Evolutionary conservation across 2,888 invertebrate species (phyloP), one percentile per base, ranked within the genome.

Genomic region (Hartigia nigra): DNA sequence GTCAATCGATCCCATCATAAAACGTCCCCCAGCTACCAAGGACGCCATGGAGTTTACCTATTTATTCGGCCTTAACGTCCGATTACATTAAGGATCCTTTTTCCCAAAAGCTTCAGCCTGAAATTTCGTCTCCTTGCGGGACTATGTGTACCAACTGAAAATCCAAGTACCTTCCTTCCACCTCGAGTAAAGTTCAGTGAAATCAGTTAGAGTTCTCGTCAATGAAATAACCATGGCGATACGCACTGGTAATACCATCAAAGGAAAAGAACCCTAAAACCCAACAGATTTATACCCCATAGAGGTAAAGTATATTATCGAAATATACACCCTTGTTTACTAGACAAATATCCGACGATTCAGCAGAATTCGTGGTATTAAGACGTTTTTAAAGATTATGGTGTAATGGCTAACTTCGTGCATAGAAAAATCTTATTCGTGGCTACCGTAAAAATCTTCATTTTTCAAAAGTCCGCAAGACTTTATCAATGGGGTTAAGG

Each of bases 241-340:
- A 75, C 74, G 36, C 77, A 70, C 78, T 70, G 74, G 79, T 84
- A 86, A 86, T 86, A 84, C 84, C 77, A 81, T 82, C 84, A 81
- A 83, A 84, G 83, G 80, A 84, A 84, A 81, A 76, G 77, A 79
- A 74, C 80, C 81, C 80, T 79, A 12, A 72, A 72, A 31, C 23
- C 34, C 82, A 82, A 81, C 82, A 82, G 84, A 85, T 85, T 85
- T 83, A 81, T 83, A 76, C 78, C 72, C 69, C 12, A 35, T 32
- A 32, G 34, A 72, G 9, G 23, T 55, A 55, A 55, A 55, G 23
- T 2, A 55, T 55, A 55, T 55, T 55, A 55, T 55, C 55, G 23
- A 55, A 55, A 55, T 55, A 55, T 55, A 23, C 55, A 23, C 23
- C 2, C 1, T 55, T 55, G 55, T 55, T 23, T 55, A 9, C 23